phyloP scores from a whole-genome alignment of 2,113 vertebrate genomes.

The Megatriorchis doriae region DNA sequence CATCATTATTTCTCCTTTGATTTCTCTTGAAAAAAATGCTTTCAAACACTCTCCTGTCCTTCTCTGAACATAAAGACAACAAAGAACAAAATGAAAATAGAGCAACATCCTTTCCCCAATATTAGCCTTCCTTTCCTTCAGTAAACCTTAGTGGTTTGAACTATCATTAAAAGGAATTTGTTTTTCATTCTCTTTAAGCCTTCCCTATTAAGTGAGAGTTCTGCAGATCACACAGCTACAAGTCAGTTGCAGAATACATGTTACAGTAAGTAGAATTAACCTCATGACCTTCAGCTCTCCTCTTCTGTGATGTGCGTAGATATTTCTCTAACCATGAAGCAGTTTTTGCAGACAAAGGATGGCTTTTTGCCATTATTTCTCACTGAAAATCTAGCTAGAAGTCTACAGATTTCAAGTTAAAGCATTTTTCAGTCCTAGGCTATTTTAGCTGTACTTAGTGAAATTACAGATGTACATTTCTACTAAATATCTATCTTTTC shows the following conservation, averaged over 20 bases:
- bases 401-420: not conserved
- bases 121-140: not conserved
- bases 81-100: not conserved
- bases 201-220: not conserved
- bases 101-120: not conserved
- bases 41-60: not conserved
- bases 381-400: not conserved
- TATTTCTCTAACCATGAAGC: not conserved
- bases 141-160: not conserved
- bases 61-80: not conserved
- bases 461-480: not conserved
- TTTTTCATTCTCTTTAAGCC: not conserved
- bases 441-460: not conserved
- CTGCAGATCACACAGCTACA: not conserved
- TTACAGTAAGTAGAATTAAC: conserved; percentile 40
- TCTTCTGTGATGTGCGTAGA: not conserved
- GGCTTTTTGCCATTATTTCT: not conserved
- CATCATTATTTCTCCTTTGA: not conserved
- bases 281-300: not conserved
- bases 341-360: not conserved
- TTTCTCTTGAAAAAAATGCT: not conserved
- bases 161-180: not conserved
- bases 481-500: not conserved
- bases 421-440: not conserved
- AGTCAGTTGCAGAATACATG: not conserved